Evolutionary conservation across 1,140 invertebrate species (phyloP), one percentile per base, ranked within the genome.

Genomic region (Parapsyche elsis): DNA sequence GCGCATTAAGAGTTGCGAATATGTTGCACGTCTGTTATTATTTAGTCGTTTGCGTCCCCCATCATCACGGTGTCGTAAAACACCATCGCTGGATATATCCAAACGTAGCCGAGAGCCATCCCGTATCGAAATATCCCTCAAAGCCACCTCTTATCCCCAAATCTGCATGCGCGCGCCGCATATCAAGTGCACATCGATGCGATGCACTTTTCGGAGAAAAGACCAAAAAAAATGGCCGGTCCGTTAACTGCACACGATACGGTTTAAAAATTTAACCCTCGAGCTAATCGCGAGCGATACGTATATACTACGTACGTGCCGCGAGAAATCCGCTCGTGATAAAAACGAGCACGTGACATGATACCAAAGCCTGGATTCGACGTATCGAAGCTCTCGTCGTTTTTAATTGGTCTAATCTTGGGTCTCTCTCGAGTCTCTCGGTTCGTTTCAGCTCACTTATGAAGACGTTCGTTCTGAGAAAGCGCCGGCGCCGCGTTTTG

Each of bases 51-150:
- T 71, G 23, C 67, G 59, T 67, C 24, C 71, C 44, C 71, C 71
- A 73, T 73, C 71, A 73, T 73, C 71, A 73, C 9, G 53, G 23
- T 30, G 53, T 75, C 73, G 73, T 75, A 75, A 75, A 75, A 75
- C 14, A 38, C 73, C 26, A 59, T 23, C 71, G 30, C 30, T 38
- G 12, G 64, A 70, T 70, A 70, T 70, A 38, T 61, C 57, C 71
- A 30, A 38, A n/a, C 21, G 30, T 44, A 74, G 44, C 38, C 71
- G 5, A n/a, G 16, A 70, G 24, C 16, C 19, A 70, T 70, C 14
- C 24, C 64, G 12, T 23, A 26, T 53, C 38, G 9, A 74, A 23
- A 12, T 14, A 74, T 19, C 16, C 38, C 71, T 38, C 38, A 38
- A 16, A 38, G 71, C 38, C 45, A 21, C 16, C 45, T 24, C 38